These are phyloP conservation scores for Blastobasis adustella DNA, from an alignment of 2,888 invertebrate genomes.

Conservation along the genomic window DNA sequence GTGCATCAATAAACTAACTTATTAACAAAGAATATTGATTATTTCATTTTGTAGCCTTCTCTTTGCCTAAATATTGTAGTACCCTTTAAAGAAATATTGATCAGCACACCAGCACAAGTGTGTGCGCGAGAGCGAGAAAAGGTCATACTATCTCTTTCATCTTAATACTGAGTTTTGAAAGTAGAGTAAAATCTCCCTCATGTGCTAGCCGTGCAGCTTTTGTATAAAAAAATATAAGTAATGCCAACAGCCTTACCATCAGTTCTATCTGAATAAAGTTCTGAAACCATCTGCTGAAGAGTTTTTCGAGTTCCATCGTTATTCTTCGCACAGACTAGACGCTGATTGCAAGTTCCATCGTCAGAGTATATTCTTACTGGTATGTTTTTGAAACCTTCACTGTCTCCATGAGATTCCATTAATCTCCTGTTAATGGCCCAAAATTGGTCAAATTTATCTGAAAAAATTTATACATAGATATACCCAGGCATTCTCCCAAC, in stretches of 20 bases:
- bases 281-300: constrained; percentile 80
- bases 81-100: no score
- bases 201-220: no score
- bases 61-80: no score
- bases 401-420: constrained; percentile 90
- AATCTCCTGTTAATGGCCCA: constrained; percentile 97
- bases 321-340: constrained; percentile 83
- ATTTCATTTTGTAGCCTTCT: no score
- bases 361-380: constrained; percentile 89
- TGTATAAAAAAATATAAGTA: no score
- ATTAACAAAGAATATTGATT: no score
- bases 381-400: constrained; percentile 90
- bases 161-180: no score
- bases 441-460: constrained; percentile 98
- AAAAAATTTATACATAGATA: constrained; percentile 25
- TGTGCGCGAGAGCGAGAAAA: no score
- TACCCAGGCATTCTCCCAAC: background rate
- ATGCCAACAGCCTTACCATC: constrained; percentile 29
- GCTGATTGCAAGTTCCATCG: constrained; percentile 83
- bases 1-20: no score
- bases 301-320: constrained; percentile 84
- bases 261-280: constrained; percentile 78
- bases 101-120: no score
- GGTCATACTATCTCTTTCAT: no score
- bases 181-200: no score